Evolutionary conservation across 2,113 vertebrate species (phyloP), one percentile per base, ranked within the genome.

Genomic region (Gallinago paraguaiae): DNA sequence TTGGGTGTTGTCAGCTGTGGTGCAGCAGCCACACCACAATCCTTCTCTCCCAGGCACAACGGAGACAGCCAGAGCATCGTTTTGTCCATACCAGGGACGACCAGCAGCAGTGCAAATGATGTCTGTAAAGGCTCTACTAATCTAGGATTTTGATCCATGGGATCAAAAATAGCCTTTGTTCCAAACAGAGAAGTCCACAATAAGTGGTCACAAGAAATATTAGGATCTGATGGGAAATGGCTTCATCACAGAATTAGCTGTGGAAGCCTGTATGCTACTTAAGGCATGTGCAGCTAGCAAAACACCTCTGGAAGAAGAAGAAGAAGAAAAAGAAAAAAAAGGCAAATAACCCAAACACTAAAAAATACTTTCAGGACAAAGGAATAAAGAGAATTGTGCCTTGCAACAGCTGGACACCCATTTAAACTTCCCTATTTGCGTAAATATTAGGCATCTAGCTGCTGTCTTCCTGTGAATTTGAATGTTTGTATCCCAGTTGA

Each of bases 331-430:
- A 28, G 22, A 31, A 31, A 41, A 18, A 46, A 16, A 13, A 11
- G 8, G 3, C 27, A 74, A 75, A 56, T 25, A 56, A n/a, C 8
- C 12, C 48, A 71, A 91, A 43, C 31, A 22, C 11, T 50, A 53
- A 67, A 17, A 60, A 91, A 57, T 68, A n/a, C n/a, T 54, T 85
- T 68, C n/a, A 76, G 53, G 86, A 69, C 33, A 92, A 61, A 83
- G 27, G 33, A 72, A 43, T 77, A 65, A 39, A 83, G n/a, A 68
- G 24, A 10, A 30, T 11, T n/a, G 2, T 48, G 24, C 60, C 45
- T 56, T 71, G 51, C 35, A 87, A 30, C 77, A 78, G 10, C 60
- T 81, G 16, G 41, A 48, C 10, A 35, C 6, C 4, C 18, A 27
- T 78, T 48, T 50, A 35, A 77, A 60, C 4, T 6, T 28, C 19